These are phyloP conservation scores for Fistularia tabacaria DNA, from an alignment of 2,797 vertebrate species.

Conservation along the genomic window DNA sequence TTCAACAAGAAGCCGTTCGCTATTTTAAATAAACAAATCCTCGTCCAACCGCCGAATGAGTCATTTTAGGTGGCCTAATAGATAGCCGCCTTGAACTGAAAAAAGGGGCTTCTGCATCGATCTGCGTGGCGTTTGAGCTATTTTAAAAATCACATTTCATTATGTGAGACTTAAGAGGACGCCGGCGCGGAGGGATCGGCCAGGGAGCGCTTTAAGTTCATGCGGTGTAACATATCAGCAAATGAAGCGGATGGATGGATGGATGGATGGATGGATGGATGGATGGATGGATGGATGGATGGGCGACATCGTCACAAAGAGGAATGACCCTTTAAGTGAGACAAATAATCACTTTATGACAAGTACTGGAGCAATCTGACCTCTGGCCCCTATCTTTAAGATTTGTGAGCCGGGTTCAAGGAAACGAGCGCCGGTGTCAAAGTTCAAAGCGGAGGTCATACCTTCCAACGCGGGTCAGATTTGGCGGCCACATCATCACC, in stretches of 20 bases:
- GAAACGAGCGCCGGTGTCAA: too few relatives aligned
- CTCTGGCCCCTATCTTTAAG: constrained; percentile 15
- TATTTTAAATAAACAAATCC: constrained; percentile 23
- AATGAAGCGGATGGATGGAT: neutral
- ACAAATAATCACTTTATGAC: neutral
- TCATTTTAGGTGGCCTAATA: constrained; percentile 44
- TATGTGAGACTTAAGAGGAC: constrained; percentile 30
- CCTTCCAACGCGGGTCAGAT: too few relatives aligned
- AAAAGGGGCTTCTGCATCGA: constrained; percentile 50
- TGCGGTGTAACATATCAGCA: too few relatives aligned
- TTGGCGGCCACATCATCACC: too few relatives aligned
- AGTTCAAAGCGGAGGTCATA: too few relatives aligned
- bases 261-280: too few relatives aligned
- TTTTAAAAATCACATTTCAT: constrained; percentile 50
- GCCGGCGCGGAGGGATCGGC: neutral
- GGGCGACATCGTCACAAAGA: neutral
- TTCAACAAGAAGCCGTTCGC: constrained; percentile 46
- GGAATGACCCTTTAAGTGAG: neutral
- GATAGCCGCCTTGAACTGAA: constrained; percentile 50
- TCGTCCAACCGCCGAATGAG: too few relatives aligned
- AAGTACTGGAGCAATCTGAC: constrained; percentile 16
- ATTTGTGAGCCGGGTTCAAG: too few relatives aligned
- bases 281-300: too few relatives aligned
- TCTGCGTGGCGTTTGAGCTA: constrained; percentile 45
- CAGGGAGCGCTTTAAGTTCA: too few relatives aligned